Conservation (phyloP, 1,140 invertebrate species). For the Rhyzopertha dominica region DNA sequence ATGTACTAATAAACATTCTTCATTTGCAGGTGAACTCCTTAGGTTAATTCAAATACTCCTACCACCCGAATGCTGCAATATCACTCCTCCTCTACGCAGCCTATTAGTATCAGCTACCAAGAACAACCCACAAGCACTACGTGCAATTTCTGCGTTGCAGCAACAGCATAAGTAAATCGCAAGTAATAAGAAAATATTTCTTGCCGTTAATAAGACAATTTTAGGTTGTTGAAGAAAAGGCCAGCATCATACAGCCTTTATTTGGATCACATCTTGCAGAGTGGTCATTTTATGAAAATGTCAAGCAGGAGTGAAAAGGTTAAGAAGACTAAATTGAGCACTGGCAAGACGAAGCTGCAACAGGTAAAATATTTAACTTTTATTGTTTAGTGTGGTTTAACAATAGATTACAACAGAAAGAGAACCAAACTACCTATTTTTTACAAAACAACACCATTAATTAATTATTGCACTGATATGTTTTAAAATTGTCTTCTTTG, state of each 20-base stretch:
- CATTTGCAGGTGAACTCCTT: conserved; percentile 64
- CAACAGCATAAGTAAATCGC: conserved; percentile 59
- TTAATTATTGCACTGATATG: no score
- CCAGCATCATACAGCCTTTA: conserved; percentile 76
- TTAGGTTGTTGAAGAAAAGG: conserved; percentile 65
- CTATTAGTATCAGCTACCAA: conserved; percentile 73
- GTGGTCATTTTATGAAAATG: conserved; percentile 27
- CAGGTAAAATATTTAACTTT: no score
- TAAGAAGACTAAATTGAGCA: conserved; percentile 21
- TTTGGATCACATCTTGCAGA: conserved; percentile 65
- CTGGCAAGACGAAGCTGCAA: conserved; percentile 35
- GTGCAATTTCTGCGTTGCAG: conserved; percentile 72
- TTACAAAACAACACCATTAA: no score
- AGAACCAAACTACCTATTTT: no score
- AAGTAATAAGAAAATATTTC: background rate
- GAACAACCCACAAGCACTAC: conserved; percentile 70
- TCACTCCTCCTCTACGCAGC: conserved; percentile 75
- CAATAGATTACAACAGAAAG: no score
- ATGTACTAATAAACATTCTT: conserved; percentile 7
- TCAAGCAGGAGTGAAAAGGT: conserved; percentile 24
- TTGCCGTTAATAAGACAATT: conserved; percentile 5
- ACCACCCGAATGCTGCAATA: conserved; percentile 76
- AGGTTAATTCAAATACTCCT: conserved; percentile 79
- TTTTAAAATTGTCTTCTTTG: no score
- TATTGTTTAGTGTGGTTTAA: no score